Percentiles rank a stretch among this genome's conserved stretches.
Conservation (phyloP, 2,113 vertebrate species). For the Pedionomus torquatus region DNA sequence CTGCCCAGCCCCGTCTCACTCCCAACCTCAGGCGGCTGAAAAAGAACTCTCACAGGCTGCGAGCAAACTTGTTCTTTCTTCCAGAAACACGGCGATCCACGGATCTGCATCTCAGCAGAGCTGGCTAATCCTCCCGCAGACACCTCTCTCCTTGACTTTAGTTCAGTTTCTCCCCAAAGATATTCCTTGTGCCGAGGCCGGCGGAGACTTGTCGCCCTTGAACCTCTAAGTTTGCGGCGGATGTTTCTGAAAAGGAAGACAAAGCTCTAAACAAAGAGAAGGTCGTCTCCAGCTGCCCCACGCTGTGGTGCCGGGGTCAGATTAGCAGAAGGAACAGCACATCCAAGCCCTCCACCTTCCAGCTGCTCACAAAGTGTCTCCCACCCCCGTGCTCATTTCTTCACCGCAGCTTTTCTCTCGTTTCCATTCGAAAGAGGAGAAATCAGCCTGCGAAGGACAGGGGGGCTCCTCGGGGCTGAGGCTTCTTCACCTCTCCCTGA, state of each 20-base stretch:
- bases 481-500: background rate
- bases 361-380: background rate
- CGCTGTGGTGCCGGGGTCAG: background rate
- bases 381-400: rapidly evolving
- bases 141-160: background rate
- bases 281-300: background rate
- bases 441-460: background rate
- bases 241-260: background rate
- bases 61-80: background rate
- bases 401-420: background rate
- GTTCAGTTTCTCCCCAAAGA: background rate
- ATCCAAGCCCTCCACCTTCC: background rate
- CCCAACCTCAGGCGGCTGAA: background rate
- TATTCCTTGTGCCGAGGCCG: background rate
- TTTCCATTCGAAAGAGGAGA: background rate
- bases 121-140: background rate
- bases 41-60: background rate
- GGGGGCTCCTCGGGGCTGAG: background rate
- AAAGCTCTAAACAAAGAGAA: background rate
- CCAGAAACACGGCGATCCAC: background rate
- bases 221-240: background rate
- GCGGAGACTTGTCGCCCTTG: rapidly evolving
- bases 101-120: too few relatives aligned
- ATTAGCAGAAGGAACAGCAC: background rate
- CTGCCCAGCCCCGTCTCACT: background rate